Evolutionary conservation across 1,140 invertebrate species (phyloP).

Genomic region (Metopolophium dirhodum): DNA sequence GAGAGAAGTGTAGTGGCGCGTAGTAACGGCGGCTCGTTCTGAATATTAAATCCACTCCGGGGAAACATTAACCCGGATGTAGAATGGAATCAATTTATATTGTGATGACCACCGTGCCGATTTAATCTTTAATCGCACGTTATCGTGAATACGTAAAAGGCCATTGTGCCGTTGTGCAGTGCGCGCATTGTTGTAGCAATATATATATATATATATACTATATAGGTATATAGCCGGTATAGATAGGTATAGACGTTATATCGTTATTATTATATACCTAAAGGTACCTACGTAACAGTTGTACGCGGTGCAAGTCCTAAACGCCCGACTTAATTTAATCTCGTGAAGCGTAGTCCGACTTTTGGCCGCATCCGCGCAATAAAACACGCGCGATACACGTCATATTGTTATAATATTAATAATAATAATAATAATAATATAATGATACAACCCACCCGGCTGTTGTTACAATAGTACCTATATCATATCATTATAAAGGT

Average conservation of each 20-base stretch:
- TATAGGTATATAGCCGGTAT: too few relatives aligned
- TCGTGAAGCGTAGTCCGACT: neutral
- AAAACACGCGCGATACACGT: neutral
- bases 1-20: neutral
- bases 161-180: neutral
- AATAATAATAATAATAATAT: too few relatives aligned
- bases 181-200: neutral
- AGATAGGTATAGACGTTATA: neutral
- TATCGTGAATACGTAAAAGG: constrained; percentile 29
- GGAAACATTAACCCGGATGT: constrained; percentile 41
- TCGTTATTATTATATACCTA: neutral
- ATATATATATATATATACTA: too few relatives aligned
- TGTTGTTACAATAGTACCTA: neutral
- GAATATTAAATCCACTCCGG: constrained; percentile 45
- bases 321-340: constrained; percentile 18
- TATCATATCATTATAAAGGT: too few relatives aligned
- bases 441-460: neutral
- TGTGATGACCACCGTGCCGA: constrained; percentile 27
- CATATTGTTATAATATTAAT: neutral
- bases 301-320: neutral
- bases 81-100: constrained; percentile 48
- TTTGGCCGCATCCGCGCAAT: neutral
- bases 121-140: constrained; percentile 49
- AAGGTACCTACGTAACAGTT: neutral
- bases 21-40: constrained; percentile 21